These are phyloP conservation scores for Limosa lapponica DNA, from an alignment of 2,797 vertebrate species.

Conservation along the genomic window DNA sequence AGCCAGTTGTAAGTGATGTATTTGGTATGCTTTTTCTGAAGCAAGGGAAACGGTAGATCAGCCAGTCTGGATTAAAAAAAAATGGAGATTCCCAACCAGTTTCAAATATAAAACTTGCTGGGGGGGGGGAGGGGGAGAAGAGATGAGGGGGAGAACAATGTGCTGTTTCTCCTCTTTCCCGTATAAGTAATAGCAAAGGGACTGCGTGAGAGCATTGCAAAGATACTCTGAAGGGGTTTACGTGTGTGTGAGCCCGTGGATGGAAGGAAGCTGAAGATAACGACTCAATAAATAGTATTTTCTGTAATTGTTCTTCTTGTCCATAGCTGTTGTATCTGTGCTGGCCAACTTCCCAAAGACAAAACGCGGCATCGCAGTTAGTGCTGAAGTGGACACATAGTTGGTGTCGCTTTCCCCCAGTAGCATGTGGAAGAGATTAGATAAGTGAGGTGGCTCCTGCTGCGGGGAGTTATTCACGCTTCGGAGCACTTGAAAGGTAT, in stretches of 20 bases:
- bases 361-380: background rate
- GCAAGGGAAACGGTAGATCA: background rate
- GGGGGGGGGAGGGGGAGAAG: no score
- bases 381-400: background rate
- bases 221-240: background rate
- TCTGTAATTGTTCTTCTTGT: background rate
- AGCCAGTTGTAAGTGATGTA: background rate
- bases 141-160: background rate
- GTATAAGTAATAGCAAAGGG: background rate
- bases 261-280: background rate
- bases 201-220: background rate
- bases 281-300: background rate
- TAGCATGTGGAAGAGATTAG: slow-evolving; percentile 25
- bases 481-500: background rate
- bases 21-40: background rate
- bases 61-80: background rate
- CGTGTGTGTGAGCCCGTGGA: accelerated
- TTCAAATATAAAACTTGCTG: background rate
- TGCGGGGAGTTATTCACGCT: background rate
- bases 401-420: background rate
- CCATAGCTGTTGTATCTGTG: background rate
- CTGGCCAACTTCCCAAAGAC: background rate
- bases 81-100: background rate
- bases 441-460: slow-evolving; percentile 13
- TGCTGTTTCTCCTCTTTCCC: background rate